Evolutionary conservation across 2,888 invertebrate genomes (phyloP), one percentile per base, ranked within the genome.

Genomic region (Griposia aprilina): DNA sequence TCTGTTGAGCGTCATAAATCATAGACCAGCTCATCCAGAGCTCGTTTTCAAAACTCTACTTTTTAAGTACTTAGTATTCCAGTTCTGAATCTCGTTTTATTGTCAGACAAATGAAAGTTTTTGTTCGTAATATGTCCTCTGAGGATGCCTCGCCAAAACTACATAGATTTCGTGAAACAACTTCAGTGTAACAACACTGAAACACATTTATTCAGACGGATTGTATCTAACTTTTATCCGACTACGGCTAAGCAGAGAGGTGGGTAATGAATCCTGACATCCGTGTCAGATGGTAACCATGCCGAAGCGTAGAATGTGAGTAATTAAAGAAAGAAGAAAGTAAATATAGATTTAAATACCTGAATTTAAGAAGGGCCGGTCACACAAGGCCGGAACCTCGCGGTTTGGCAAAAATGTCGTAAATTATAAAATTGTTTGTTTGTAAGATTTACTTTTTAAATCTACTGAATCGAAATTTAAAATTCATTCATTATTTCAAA

Each of bases 121-220:
- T 30, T 41, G 36, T 80, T 76, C 76, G 52, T 76, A 15, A 62
- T 62, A 66, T n/a, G 57, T 59, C 66, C 65, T 65, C 26, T 10
- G 66, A 57, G 79, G 15, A 50, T 50, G 15, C 8, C 7, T 66
- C 57, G 57, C 48, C 55, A 50, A 65, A 63, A 77, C 50, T 50
- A 66, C 57, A 55, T 23, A n/a, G 78, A 78, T 57, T 55, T 13
- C 15, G 30, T 48, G 63, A 59, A 66, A 77, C 57, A 57, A 76
- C n/a, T 78, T 41, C 13, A 26, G 13, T 78, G 17, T 7, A 65
- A 50, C 63, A 59, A 65, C 11, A 78, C 41, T 30, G 10, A 36
- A 78, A 57, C 17, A 23, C 48, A 30, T 78, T 59, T 59, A 50
- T 66, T 41, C 41, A 5, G 50, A 23, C 23, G 10, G 13, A 77